A percentile compares a stretch with the other conserved stretches of the same genome.
Conservation (phyloP, 2,113 vertebrate species). For the Xiphorhynchus elegans region DNA sequence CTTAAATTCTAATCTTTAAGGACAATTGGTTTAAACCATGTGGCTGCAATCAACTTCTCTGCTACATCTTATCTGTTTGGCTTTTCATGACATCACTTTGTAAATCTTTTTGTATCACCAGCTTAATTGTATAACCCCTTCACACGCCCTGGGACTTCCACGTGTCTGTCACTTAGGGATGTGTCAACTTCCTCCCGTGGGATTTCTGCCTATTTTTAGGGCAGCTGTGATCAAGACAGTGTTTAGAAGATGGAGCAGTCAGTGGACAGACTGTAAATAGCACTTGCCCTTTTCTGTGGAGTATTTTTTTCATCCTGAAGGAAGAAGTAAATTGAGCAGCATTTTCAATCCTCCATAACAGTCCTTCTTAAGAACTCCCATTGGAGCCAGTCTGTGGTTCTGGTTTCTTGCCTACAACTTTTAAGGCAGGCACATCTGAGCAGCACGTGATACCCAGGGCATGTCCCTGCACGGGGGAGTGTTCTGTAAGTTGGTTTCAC, state of each 20-base stretch:
- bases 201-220: constrained; percentile 18
- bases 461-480: neutral
- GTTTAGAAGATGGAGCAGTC: neutral
- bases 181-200: constrained; percentile 22
- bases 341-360: neutral
- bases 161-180: neutral
- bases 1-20: neutral
- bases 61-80: neutral
- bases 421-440: neutral
- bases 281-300: neutral
- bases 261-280: neutral
- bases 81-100: neutral
- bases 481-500: neutral
- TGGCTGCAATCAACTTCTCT: neutral
- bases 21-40: neutral
- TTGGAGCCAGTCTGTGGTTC: neutral
- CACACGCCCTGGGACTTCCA: neutral
- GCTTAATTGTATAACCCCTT: neutral
- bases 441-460: neutral
- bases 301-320: neutral
- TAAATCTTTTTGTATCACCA: neutral
- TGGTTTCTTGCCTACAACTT: neutral
- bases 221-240: neutral
- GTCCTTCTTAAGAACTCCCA: neutral
- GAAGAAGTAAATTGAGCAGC: neutral